Evolutionary conservation across 2,888 invertebrate genomes (phyloP).

Genomic region (Coleophora flavipennella): DNA sequence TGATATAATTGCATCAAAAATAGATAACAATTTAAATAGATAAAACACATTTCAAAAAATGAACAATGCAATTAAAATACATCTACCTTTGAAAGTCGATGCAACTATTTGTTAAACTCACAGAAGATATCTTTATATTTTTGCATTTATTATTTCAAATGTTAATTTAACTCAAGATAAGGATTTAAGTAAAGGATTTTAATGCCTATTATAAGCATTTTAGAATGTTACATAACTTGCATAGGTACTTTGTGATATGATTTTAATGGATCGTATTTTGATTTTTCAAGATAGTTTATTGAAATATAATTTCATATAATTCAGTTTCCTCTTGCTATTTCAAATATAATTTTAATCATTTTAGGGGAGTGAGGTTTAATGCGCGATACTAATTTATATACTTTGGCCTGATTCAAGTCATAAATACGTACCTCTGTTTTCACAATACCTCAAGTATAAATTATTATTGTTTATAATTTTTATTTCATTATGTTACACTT

Average conservation of each 20-base stretch:
- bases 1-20: slow-evolving; percentile 12
- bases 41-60: slow-evolving; percentile 1
- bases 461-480: slow-evolving; percentile 63
- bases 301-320: slow-evolving; percentile 36
- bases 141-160: slow-evolving; percentile 60
- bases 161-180: slow-evolving; percentile 39
- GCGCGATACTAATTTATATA: slow-evolving; percentile 9
- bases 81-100: slow-evolving; percentile 14
- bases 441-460: slow-evolving; percentile 62
- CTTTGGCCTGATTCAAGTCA: slow-evolving; percentile 18
- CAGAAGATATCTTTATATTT: slow-evolving; percentile 26
- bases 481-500: slow-evolving; percentile 54
- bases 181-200: slow-evolving; percentile 32
- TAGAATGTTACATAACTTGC: slow-evolving; percentile 44
- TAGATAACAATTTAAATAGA: slow-evolving; percentile 8
- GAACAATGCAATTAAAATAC: slow-evolving; percentile 25
- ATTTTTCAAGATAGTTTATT: slow-evolving; percentile 37
- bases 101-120: slow-evolving; percentile 12
- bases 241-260: slow-evolving; percentile 63
- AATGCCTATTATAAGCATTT: slow-evolving; percentile 45
- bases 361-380: slow-evolving; percentile 7
- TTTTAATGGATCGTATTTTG: slow-evolving; percentile 52
- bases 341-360: slow-evolving; percentile 1
- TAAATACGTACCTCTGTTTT: slow-evolving; percentile 19
- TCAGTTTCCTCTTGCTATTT: slow-evolving; percentile 35